Base-by-base conservation (phyloP, 2,797 vertebrate genomes). In the Halcyon leucocephala region DNA sequence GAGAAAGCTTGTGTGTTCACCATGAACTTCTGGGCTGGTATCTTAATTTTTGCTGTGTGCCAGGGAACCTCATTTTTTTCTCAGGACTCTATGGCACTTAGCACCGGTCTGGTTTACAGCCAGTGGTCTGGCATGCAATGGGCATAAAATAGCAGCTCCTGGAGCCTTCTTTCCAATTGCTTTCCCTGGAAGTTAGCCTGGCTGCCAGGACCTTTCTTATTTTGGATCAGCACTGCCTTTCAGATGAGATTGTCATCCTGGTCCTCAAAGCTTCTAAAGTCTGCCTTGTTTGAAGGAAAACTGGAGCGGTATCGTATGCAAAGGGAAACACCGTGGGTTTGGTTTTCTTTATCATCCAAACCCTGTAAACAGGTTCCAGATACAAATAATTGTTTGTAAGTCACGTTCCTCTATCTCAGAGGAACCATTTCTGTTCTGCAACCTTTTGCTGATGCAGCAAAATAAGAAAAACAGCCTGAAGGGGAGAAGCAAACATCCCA, bases 381-480 rank as follows among this genome's bases (percentile, higher is more conserved):
- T 52, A 95, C 66, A 91, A 95, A 94, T 91, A 90, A 95, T 90
- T 72, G 73, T 93, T 96, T 97, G 86, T 92, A 95, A 86, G 86
- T 96, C 93, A 96, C 80, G 70, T 96, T 93, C 37, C 39, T 77
- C 54, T 87, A 83, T 94, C 95, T 96, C 96, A 82, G 89, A 94
- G 96, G 97, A 95, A 83, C 89, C 24, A 78, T 86, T 93, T 87
- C 90, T 74, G 57, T n/a, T 86, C 66, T 31, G 80, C 57, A 88
- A 88, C 92, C 89, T 88, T 95, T 89, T 95, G 95, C 94, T 95
- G 94, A 95, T 83, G 79, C 69, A 89, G 86, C 86, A 92, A 89
- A 94, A 78, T 62, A 95, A 92, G 78, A 95, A 91, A 96, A 97
- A 96, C 91, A 96, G 92, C 86, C 93, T 92, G 77, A 60, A 94